Conservation (phyloP, 2,888 invertebrate species). For the Agrotis puta region DNA sequence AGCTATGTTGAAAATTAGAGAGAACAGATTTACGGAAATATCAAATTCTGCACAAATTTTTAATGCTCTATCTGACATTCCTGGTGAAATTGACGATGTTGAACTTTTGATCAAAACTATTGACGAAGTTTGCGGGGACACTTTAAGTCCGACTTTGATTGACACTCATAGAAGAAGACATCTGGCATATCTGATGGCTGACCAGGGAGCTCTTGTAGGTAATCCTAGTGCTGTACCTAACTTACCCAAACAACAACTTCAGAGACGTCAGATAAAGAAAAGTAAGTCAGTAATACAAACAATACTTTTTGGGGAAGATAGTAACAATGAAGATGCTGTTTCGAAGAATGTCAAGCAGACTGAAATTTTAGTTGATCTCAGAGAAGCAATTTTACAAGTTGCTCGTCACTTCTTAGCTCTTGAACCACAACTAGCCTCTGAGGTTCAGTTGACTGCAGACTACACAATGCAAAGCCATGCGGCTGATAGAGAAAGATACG, state of each 20-base stretch:
- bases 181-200: slow-evolving; percentile 98
- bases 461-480: slow-evolving; percentile 99
- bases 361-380: slow-evolving; percentile 98
- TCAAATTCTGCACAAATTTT: slow-evolving; percentile 99
- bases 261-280: slow-evolving; percentile 96
- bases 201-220: slow-evolving; percentile 97
- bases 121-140: slow-evolving; percentile 93
- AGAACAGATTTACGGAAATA: slow-evolving; percentile 94
- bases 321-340: slow-evolving; percentile 95
- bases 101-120: slow-evolving; percentile 95
- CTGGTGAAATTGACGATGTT: slow-evolving; percentile 98
- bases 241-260: slow-evolving; percentile 97
- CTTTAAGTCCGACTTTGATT: slow-evolving; percentile 95
- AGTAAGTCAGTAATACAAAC: slow-evolving; percentile 97
- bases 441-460: slow-evolving; percentile 96
- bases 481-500: slow-evolving; percentile 97
- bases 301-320: slow-evolving; percentile 95
- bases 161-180: slow-evolving; percentile 98
- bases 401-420: slow-evolving; percentile 98
- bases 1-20: slow-evolving; percentile 97
- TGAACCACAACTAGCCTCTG: slow-evolving; percentile 96
- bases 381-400: slow-evolving; percentile 97
- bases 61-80: slow-evolving; percentile 98
- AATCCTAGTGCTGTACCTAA: slow-evolving; percentile 97
- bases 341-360: slow-evolving; percentile 99